These are phyloP conservation scores for Syngnathus scovelli DNA, from an alignment of 2,113 vertebrate genomes.

Conservation along the genomic window DNA sequence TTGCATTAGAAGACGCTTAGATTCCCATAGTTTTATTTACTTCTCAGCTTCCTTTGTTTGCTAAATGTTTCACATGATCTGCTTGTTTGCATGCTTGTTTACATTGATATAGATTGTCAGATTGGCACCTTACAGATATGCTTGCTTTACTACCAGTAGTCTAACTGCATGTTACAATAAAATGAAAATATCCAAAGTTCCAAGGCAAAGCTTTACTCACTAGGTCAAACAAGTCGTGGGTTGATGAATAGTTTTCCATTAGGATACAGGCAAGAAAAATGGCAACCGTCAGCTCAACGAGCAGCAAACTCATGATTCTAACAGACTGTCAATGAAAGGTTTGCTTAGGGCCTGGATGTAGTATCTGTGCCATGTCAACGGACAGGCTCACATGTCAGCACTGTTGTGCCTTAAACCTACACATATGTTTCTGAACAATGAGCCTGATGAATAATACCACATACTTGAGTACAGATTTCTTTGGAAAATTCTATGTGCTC, in stretches of 20 bases:
- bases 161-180: slow-evolving; percentile 13
- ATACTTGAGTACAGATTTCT: slow-evolving; percentile 21
- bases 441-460: slow-evolving; percentile 29
- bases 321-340: slow-evolving; percentile 45
- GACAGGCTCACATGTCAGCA: slow-evolving; percentile 53
- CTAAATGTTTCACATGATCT: slow-evolving; percentile 47
- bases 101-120: background rate
- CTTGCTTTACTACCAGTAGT: slow-evolving; percentile 22
- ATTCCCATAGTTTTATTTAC: slow-evolving; percentile 38
- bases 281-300: slow-evolving; percentile 33
- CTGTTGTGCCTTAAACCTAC: slow-evolving; percentile 48
- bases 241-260: slow-evolving; percentile 28
- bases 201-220: slow-evolving; percentile 8
- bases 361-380: slow-evolving; percentile 51
- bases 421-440: slow-evolving; percentile 47
- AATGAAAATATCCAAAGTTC: slow-evolving; percentile 22
- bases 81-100: slow-evolving; percentile 15
- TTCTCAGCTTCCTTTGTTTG: slow-evolving; percentile 50
- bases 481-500: background rate
- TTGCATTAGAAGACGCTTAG: slow-evolving; percentile 28
- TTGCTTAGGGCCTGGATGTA: slow-evolving; percentile 52
- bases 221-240: slow-evolving; percentile 8
- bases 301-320: slow-evolving; percentile 45
- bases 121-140: slow-evolving; percentile 9
- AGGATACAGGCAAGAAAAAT: slow-evolving; percentile 38